Percentiles rank a stretch among this genome's conserved stretches.
phyloP scores from a whole-genome alignment of 2,113 vertebrate species.

The Psophia crepitans region DNA sequence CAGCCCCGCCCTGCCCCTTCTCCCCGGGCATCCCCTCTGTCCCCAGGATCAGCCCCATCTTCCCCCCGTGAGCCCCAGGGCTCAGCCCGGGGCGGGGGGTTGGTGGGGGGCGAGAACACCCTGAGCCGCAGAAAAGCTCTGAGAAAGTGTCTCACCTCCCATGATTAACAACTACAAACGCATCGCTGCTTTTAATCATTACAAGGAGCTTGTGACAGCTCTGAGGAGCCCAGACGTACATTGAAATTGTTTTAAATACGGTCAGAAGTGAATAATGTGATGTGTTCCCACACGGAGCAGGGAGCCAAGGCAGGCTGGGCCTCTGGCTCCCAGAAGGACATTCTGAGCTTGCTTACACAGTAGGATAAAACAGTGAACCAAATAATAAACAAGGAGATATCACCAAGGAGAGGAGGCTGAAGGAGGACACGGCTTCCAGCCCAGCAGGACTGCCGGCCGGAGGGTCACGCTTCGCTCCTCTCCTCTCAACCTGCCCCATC shows the following conservation, averaged over 20 bases:
- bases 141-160: not conserved
- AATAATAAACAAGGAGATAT: conserved; percentile 40
- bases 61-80: too few species aligned
- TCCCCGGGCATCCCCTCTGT: not conserved
- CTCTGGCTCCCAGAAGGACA: not conserved
- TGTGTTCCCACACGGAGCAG: not conserved
- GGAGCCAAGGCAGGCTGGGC: not conserved
- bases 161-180: not conserved
- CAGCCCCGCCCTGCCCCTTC: not conserved
- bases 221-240: not conserved
- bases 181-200: not conserved
- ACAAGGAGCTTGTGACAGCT: not conserved
- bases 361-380: not conserved
- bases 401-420: conserved; percentile 13
- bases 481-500: not conserved
- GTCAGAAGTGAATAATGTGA: conserved; percentile 34
- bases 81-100: not conserved
- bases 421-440: not conserved
- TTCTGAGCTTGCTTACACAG: not conserved
- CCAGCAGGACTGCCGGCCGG: not conserved
- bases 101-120: not conserved
- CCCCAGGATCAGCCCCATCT: too few species aligned
- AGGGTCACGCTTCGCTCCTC: not conserved
- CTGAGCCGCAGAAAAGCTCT: not conserved
- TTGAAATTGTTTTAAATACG: not conserved